Base-by-base conservation (phyloP, 2,113 vertebrate species). In the Brachyhypopomus gauderio region DNA sequence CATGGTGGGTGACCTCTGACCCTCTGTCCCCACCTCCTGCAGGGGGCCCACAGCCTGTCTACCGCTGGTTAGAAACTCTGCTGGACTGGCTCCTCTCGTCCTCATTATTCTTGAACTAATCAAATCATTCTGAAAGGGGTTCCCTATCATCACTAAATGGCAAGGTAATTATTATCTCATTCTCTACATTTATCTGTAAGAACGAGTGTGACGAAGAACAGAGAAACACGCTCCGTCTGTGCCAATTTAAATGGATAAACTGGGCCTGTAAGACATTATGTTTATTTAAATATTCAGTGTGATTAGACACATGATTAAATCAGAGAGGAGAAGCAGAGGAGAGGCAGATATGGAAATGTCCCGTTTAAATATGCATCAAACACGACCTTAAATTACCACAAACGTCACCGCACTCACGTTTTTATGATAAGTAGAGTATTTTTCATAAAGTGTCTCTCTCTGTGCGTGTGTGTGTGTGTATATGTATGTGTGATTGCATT, bases 291-390 rank as follows among this genome's bases (percentile, higher is more conserved):
- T 91, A 93, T 94, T 90, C 92, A 90, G 89, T 90, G 88, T 92
- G 91, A 92, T 94, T 91, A 87, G 89, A 84, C 81, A 88, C 87
- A 88, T 90, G 91, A 92, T 91, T 93, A 93, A 92, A 93, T 93
- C 86, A 91, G 84, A 82, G 90, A 91, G 87, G 87, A 86, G 88
- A 90, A 90, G 87, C 90, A 87, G 36, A 87, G 83, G 90, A 88
- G 86, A 87, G 87, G 87, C 88, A 85, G 84, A 90, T 89, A 92
- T 89, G 90, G 78, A 90, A 81, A 88, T 86, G 89, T 92, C 91
- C 89, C 88, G 89, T 90, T 94, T 92, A 93, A 94, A 94, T 93
- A 93, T 93, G 91, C 90, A 93, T 93, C 91, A 92, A 93, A 92
- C 92, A 92, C 89, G 87, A 88, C 89, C 90, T 88, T 89, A 89